Conservation (phyloP, 2,113 vertebrate genomes). For the Naja naja region DNA sequence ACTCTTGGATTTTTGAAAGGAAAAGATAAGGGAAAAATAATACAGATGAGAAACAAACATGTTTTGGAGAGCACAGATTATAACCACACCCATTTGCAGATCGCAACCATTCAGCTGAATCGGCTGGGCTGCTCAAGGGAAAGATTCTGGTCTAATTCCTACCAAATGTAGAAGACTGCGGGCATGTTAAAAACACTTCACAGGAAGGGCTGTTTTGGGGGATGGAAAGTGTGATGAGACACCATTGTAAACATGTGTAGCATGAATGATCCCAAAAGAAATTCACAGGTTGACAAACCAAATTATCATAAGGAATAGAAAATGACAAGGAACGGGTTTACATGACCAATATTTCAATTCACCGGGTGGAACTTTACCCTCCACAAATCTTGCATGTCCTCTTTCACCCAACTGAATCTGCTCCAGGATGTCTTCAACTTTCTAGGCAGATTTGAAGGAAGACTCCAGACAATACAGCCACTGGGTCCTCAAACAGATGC, state of each 20-base stretch:
- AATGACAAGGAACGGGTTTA: background rate
- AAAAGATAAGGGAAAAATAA: background rate
- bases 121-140: background rate
- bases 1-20: background rate
- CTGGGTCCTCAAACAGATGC: background rate
- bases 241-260: background rate
- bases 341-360: background rate
- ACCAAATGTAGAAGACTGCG: background rate
- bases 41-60: background rate
- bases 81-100: background rate
- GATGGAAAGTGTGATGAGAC: background rate
- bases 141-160: background rate
- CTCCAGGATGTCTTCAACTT: background rate
- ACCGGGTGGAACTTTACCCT: background rate
- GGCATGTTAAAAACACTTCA: background rate
- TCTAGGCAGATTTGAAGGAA: background rate
- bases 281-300: background rate
- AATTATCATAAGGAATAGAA: background rate
- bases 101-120: background rate
- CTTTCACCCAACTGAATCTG: background rate
- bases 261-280: background rate
- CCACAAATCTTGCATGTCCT: background rate
- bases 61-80: background rate
- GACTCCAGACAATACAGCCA: background rate
- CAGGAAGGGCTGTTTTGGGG: background rate